These are phyloP conservation scores for Tetraodon nigroviridis DNA, from an alignment of 2,113 vertebrate genomes.

Conservation along the genomic window DNA sequence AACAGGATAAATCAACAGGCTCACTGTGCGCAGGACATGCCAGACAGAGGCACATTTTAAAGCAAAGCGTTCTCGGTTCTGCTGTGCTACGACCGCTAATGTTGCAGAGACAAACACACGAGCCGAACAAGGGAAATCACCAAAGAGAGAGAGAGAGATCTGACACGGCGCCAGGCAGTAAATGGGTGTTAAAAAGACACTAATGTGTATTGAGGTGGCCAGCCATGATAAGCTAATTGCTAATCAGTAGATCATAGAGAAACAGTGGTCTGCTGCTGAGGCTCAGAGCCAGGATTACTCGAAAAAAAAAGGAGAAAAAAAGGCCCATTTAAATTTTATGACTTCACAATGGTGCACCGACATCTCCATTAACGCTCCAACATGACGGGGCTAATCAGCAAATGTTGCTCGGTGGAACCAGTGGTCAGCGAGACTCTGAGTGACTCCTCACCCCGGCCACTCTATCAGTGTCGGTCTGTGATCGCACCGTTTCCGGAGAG, in stretches of 20 bases:
- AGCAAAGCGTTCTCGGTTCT: neutral
- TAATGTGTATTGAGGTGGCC: conserved; percentile 62
- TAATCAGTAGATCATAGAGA: conserved; percentile 53
- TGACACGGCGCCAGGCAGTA: conserved; percentile 57
- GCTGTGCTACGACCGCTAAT: too few species aligned
- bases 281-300: conserved; percentile 35
- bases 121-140: neutral
- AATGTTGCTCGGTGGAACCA: conserved; percentile 17
- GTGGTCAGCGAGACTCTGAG: conserved; percentile 22
- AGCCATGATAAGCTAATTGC: conserved; percentile 59
- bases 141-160: conserved; percentile 5
- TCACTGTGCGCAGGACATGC: conserved; percentile 18
- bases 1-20: conserved; percentile 42
- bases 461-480: conserved; percentile 38
- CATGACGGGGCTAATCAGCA: conserved; percentile 22
- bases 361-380: conserved; percentile 35
- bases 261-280: conserved; percentile 31
- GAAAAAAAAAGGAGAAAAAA: conserved; percentile 1
- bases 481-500: conserved; percentile 24
- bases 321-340: neutral
- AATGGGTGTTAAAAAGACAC: conserved; percentile 56
- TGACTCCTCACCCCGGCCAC: conserved; percentile 6
- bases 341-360: neutral
- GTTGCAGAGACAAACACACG: too few species aligned
- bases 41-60: neutral